These are phyloP conservation scores for Spongilla lacustris DNA, from an alignment of 37 sponge, comb jelly and placozoan species.

Conservation along the genomic window DNA sequence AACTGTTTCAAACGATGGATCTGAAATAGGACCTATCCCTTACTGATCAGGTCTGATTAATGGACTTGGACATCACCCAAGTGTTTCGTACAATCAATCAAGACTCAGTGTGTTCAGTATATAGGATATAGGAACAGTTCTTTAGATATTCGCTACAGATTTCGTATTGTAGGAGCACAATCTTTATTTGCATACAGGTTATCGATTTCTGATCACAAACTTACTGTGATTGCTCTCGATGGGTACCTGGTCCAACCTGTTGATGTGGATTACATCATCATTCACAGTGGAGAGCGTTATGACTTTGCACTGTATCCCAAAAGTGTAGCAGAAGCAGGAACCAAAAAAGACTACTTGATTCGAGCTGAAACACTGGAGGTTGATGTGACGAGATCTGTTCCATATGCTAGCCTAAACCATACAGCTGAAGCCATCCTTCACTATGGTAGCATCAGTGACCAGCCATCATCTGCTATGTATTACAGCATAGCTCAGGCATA, in stretches of 20 bases:
- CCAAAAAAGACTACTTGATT: constrained; percentile 50
- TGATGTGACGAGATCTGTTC: background rate
- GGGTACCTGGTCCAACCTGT: constrained; percentile 51
- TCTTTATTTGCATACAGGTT: constrained; percentile 67
- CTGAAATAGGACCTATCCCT: constrained; percentile 66
- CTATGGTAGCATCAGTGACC: constrained; percentile 1
- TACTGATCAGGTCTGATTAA: constrained; percentile 86
- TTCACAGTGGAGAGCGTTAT: constrained; percentile 86
- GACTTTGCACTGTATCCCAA: constrained; percentile 70
- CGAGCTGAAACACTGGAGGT: constrained; percentile 78
- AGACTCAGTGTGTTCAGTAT: constrained; percentile 37
- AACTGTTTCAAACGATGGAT: constrained; percentile 42
- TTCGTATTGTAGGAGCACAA: constrained; percentile 86
- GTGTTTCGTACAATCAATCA: background rate
- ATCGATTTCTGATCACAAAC: constrained; percentile 66
- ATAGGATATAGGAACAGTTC: constrained; percentile 14
- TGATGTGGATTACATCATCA: constrained; percentile 72
- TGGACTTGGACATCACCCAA: constrained; percentile 62
- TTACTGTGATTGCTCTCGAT: constrained; percentile 73
- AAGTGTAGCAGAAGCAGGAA: background rate
- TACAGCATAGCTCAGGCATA: background rate
- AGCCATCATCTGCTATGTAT: background rate
- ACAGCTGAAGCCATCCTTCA: constrained; percentile 58
- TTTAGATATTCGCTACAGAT: constrained; percentile 43
- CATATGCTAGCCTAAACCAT: background rate